These are phyloP conservation scores for Spilosoma lubricipeda DNA, from an alignment of 2,888 invertebrate species.

Conservation along the genomic window DNA sequence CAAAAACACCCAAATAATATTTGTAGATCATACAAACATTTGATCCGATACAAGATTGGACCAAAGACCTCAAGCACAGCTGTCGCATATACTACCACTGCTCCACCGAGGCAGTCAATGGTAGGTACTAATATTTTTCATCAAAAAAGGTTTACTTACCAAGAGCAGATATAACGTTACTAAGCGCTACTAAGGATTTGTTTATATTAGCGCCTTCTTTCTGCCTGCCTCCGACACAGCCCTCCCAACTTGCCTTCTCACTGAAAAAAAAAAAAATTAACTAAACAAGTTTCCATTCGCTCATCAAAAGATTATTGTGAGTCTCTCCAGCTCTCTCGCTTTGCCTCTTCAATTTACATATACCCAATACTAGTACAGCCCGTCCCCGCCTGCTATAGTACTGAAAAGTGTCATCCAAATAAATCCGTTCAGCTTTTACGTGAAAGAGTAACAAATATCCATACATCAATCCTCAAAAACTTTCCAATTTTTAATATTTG, in stretches of 20 bases:
- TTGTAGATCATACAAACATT: too few species aligned
- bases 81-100: too few species aligned
- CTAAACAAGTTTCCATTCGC: neutral
- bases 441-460: too few species aligned
- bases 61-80: too few species aligned
- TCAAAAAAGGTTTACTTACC: slow-evolving; percentile 77
- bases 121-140: neutral
- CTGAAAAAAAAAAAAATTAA: slow-evolving; percentile 56
- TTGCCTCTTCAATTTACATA: neutral
- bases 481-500: too few species aligned
- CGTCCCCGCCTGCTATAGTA: too few species aligned
- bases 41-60: too few species aligned
- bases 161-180: slow-evolving; percentile 93
- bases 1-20: too few species aligned
- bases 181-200: slow-evolving; percentile 92
- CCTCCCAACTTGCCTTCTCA: slow-evolving; percentile 90
- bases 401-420: too few species aligned
- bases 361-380: neutral
- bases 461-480: too few species aligned
- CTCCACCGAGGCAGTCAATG: too few species aligned
- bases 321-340: neutral
- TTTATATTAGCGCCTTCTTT: slow-evolving; percentile 91
- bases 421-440: too few species aligned
- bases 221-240: slow-evolving; percentile 89
- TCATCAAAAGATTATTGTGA: neutral